phyloP scores from a whole-genome alignment of 2,113 vertebrate species.

The Prinia subflava region DNA sequence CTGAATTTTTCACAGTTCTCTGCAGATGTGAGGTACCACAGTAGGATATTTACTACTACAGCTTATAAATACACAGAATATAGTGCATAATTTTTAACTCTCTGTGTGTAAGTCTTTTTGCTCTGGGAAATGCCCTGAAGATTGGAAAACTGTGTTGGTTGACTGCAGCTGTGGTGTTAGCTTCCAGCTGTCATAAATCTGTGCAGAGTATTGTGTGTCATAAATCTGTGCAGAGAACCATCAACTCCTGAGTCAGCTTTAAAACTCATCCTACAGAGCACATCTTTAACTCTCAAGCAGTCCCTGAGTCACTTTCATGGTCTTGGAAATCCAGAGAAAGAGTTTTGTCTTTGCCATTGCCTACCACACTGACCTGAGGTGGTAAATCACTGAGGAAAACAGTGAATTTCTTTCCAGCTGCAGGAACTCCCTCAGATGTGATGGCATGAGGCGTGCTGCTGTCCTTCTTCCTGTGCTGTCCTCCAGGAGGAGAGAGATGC shows the following conservation, averaged over 20 bases:
- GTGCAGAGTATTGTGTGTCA: not conserved
- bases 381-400: not conserved
- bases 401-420: not conserved
- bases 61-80: not conserved
- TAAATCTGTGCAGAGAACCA: not conserved
- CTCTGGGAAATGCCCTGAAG: not conserved
- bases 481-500: not conserved
- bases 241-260: not conserved
- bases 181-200: constrained; percentile 1
- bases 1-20: not conserved
- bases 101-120: not conserved
- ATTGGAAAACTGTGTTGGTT: not conserved
- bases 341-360: not conserved
- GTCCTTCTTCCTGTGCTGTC: not conserved
- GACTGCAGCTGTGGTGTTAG: not conserved
- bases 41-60: not conserved
- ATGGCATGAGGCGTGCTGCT: not conserved
- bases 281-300: not conserved
- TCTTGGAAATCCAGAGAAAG: not conserved
- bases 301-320: not conserved
- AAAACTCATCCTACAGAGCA: not conserved
- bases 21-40: not conserved
- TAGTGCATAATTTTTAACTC: not conserved
- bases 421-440: not conserved
- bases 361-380: not conserved